Conservation (phyloP, 2,888 invertebrate genomes). For the Odontocolon sp. region DNA sequence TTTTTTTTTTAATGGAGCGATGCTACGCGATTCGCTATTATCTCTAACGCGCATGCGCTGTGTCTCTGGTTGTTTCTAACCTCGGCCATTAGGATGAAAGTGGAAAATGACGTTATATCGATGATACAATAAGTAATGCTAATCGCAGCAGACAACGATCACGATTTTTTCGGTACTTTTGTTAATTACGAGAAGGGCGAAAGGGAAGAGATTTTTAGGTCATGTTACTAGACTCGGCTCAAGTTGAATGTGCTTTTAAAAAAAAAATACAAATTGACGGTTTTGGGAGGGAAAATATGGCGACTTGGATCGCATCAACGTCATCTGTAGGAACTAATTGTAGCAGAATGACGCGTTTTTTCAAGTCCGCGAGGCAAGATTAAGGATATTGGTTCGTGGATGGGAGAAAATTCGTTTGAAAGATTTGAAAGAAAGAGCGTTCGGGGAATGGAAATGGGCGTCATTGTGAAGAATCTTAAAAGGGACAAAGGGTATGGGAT, state of each 20-base stretch:
- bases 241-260: too few species aligned
- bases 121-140: conserved; percentile 55
- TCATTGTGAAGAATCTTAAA: conserved; percentile 18
- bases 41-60: not conserved
- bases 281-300: too few species aligned
- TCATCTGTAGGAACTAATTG: conserved; percentile 60
- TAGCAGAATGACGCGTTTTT: conserved; percentile 47
- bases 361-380: conserved; percentile 13
- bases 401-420: conserved; percentile 23
- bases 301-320: conserved; percentile 46
- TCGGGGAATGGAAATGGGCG: conserved; percentile 32
- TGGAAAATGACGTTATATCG: conserved; percentile 47
- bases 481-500: conserved; percentile 16
- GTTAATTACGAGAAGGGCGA: conserved; percentile 14
- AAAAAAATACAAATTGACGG: too few species aligned
- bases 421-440: conserved; percentile 5
- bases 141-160: conserved; percentile 47
- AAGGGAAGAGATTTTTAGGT: not conserved
- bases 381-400: conserved; percentile 12
- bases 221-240: too few species aligned
- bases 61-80: not conserved
- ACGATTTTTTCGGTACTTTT: conserved; percentile 20
- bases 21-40: conserved; percentile 47
- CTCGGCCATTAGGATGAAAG: conserved; percentile 12
- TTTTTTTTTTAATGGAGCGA: conserved; percentile 68